A percentile compares a stretch with the other conserved stretches of the same genome.
These are phyloP conservation scores for Phalacrocorax brasilianus DNA, from an alignment of 2,113 vertebrate genomes.

Conservation along the genomic window DNA sequence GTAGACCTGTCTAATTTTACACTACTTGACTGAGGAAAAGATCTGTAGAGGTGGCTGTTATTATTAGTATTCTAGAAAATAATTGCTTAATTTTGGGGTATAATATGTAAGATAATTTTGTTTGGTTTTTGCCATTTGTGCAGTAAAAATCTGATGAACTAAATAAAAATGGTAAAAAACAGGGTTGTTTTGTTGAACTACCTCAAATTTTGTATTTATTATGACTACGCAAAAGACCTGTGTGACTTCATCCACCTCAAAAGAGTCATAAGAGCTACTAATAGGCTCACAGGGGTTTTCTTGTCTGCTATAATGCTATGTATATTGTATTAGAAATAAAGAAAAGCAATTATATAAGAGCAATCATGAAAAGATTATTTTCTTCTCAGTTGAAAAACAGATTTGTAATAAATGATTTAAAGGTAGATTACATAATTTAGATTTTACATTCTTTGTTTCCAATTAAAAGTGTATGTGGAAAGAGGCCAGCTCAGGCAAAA, in stretches of 20 bases:
- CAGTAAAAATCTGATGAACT: neutral
- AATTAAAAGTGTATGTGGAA: neutral
- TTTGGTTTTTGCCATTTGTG: neutral
- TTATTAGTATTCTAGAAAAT: neutral
- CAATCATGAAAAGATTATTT: neutral
- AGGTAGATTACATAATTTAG: neutral
- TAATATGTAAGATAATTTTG: neutral
- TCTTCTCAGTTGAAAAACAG: constrained; percentile 5
- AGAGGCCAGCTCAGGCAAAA: neutral
- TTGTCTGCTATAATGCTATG: neutral
- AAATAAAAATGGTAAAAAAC: neutral
- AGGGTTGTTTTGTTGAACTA: neutral
- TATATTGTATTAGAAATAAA: neutral
- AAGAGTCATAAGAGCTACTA: neutral
- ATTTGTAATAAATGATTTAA: neutral
- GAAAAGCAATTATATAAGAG: neutral
- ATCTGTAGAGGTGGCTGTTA: neutral
- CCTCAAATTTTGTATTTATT: neutral
- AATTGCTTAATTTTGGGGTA: neutral
- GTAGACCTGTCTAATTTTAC: neutral
- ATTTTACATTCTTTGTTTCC: neutral
- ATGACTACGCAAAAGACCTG: neutral
- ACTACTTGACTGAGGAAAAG: neutral
- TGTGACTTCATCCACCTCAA: neutral
- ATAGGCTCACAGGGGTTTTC: neutral